Evolutionary conservation across 2,888 invertebrate genomes (phyloP).

Genomic region (Alcis repandata): DNA sequence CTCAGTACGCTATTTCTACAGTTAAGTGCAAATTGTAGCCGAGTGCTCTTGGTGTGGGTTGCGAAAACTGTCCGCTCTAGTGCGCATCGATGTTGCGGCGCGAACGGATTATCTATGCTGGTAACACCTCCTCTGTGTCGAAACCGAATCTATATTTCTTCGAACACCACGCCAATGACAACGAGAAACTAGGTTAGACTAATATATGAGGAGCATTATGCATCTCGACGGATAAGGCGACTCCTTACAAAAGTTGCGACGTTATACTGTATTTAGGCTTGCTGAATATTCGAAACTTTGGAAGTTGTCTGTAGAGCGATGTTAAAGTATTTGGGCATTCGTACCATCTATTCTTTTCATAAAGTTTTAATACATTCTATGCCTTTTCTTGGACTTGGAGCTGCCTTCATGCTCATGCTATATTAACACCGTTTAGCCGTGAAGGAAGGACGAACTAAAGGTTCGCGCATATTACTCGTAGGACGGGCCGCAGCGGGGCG

Average conservation of each 20-base stretch:
- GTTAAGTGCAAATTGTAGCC: slow-evolving; percentile 36
- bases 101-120: slow-evolving; percentile 69
- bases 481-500: no score
- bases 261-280: background rate
- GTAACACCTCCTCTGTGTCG: slow-evolving; percentile 57
- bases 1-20: background rate
- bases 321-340: background rate
- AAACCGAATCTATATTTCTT: slow-evolving; percentile 42
- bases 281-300: background rate
- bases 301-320: background rate
- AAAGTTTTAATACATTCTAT: background rate
- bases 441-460: background rate
- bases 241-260: slow-evolving; percentile 1
- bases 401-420: background rate
- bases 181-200: slow-evolving; percentile 17
- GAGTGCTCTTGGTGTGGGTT: slow-evolving; percentile 63
- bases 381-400: background rate
- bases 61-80: slow-evolving; percentile 75
- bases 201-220: slow-evolving; percentile 3
- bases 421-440: background rate
- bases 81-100: slow-evolving; percentile 72
- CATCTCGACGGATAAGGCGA: slow-evolving; percentile 2
- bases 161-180: slow-evolving; percentile 18
- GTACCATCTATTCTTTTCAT: background rate
- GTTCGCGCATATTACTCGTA: no score